Percentiles rank a stretch among this genome's conserved stretches.
These are phyloP conservation scores for Ophion costatus DNA, from an alignment of 2,888 invertebrate genomes.

Conservation along the genomic window DNA sequence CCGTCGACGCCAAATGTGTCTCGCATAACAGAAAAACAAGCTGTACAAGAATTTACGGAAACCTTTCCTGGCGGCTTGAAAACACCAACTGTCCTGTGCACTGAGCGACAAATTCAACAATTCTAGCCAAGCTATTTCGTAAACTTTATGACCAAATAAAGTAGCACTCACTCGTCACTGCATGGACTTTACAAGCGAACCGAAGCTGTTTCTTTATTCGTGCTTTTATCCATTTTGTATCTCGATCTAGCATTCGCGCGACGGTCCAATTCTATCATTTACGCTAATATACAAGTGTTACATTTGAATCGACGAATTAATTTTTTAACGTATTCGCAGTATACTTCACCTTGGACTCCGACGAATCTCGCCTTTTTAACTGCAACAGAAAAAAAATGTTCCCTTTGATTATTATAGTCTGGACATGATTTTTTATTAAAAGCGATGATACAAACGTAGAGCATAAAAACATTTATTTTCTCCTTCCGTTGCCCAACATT, in stretches of 20 bases:
- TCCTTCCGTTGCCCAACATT: not conserved
- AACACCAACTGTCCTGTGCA: conserved; percentile 23
- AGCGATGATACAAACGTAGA: not conserved
- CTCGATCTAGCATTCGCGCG: conserved; percentile 37
- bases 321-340: not conserved
- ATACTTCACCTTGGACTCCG: conserved; percentile 89
- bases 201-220: conserved; percentile 28
- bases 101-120: conserved; percentile 30
- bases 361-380: conserved; percentile 95
- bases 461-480: not conserved
- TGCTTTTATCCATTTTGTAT: not conserved
- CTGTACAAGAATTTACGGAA: conserved; percentile 20
- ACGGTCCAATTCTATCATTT: conserved; percentile 26
- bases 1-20: conserved; percentile 49
- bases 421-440: not conserved
- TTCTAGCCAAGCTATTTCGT: conserved; percentile 49
- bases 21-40: conserved; percentile 22
- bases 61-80: conserved; percentile 23
- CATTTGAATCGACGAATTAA: conserved; percentile 11
- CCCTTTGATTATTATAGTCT: conserved; percentile 7
- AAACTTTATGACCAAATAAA: conserved; percentile 57
- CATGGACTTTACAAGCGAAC: conserved; percentile 50
- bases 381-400: conserved; percentile 87
- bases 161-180: conserved; percentile 40
- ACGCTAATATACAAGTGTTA: conserved; percentile 27